These are phyloP conservation scores for Apodemia duryi DNA, from an alignment of 2,888 invertebrate genomes.

Conservation along the genomic window DNA sequence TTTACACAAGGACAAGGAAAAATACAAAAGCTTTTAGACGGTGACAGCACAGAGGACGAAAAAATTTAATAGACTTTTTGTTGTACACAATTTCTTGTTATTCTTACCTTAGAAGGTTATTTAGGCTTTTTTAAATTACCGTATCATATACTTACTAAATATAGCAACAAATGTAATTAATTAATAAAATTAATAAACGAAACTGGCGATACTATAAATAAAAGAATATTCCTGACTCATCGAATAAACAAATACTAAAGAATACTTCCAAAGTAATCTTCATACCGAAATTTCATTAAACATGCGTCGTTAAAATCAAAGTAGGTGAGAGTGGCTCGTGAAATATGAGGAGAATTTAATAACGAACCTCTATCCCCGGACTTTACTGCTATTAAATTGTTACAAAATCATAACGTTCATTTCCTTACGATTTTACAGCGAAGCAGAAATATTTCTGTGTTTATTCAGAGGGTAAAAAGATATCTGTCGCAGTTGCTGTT, in stretches of 20 bases:
- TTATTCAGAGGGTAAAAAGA: background rate
- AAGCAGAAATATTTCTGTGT: background rate
- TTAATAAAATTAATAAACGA: background rate
- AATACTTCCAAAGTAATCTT: conserved; percentile 3
- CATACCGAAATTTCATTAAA: background rate
- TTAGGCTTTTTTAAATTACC: too few species aligned
- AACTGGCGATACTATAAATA: background rate
- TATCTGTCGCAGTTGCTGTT: background rate
- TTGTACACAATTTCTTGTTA: too few species aligned
- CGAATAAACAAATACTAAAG: background rate
- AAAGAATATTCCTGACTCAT: background rate
- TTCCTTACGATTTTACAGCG: conserved; percentile 2
- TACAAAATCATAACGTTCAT: background rate
- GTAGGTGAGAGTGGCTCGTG: background rate
- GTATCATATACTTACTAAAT: too few species aligned
- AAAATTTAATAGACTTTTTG: too few species aligned
- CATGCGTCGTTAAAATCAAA: background rate
- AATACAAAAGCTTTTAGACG: too few species aligned
- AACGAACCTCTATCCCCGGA: background rate
- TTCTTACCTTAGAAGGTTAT: too few species aligned
- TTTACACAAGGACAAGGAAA: too few species aligned
- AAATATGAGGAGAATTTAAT: conserved; percentile 9
- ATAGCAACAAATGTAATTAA: too few species aligned
- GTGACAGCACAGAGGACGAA: too few species aligned
- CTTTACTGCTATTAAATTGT: background rate